These are phyloP conservation scores for Epirrita christyi DNA, from an alignment of 2,888 invertebrate genomes.

Conservation along the genomic window DNA sequence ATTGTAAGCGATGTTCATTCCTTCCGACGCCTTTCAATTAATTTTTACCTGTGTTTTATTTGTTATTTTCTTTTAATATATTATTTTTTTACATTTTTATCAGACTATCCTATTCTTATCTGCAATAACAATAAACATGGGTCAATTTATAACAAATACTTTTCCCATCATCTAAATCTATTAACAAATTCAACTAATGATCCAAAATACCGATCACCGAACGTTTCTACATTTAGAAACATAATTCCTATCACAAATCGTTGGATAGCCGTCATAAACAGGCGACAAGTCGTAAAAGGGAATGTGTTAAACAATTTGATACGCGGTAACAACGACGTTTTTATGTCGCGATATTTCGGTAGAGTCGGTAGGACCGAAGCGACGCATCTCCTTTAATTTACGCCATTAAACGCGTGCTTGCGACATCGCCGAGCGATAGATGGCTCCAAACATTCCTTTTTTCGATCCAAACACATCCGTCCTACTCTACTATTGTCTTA, in stretches of 20 bases:
- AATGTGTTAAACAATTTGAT: constrained; percentile 81
- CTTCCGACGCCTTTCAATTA: constrained; percentile 42
- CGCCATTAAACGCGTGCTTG: constrained; percentile 73
- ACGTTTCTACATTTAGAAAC: constrained; percentile 55
- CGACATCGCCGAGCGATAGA: constrained; percentile 74
- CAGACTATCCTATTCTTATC: too few species aligned
- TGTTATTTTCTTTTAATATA: constrained; percentile 15
- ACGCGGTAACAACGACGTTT: constrained; percentile 74
- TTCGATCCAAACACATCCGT: constrained; percentile 44
- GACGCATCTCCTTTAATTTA: constrained; percentile 76
- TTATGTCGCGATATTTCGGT: constrained; percentile 80
- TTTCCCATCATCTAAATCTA: constrained; percentile 19
- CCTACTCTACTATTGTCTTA: constrained; percentile 44
- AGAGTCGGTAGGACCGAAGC: constrained; percentile 44
- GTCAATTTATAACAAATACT: constrained; percentile 1
- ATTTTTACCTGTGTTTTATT: constrained; percentile 29
- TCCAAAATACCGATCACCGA: constrained; percentile 43
- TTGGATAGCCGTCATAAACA: constrained; percentile 66
- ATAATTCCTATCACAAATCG: constrained; percentile 63
- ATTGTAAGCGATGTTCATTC: constrained; percentile 56
- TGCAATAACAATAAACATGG: too few species aligned
- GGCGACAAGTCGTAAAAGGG: constrained; percentile 71
- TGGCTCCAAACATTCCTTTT: constrained; percentile 50
- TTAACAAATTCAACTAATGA: constrained; percentile 26
- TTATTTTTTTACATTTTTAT: background rate